Percentiles rank a stretch among this genome's conserved stretches.
These are phyloP conservation scores for Hipparchia sbordonii DNA, from an alignment of 2,888 invertebrate species.

Conservation along the genomic window DNA sequence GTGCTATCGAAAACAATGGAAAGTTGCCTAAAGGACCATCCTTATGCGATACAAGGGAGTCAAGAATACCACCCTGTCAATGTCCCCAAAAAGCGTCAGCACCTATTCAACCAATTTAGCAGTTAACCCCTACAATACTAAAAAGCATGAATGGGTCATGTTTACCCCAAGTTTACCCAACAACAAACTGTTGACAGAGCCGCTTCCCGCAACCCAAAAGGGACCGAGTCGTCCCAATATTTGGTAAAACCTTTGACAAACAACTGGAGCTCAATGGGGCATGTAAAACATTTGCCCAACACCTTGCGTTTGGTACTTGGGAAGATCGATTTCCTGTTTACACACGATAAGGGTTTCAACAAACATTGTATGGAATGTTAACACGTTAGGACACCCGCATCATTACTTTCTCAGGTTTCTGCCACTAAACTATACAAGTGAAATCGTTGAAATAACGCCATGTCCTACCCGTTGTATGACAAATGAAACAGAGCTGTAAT, in stretches of 20 bases:
- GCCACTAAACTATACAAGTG: neutral
- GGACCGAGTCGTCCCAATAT: slow-evolving; percentile 53
- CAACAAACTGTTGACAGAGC: slow-evolving; percentile 47
- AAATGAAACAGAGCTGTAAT: too few relatives aligned
- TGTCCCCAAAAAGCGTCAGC: neutral
- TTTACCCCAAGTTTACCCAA: slow-evolving; percentile 41
- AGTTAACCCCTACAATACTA: slow-evolving; percentile 22
- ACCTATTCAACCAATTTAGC: slow-evolving; percentile 15
- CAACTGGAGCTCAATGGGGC: slow-evolving; percentile 47
- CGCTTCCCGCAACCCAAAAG: slow-evolving; percentile 54
- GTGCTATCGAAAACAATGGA: too few relatives aligned
- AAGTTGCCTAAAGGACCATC: too few relatives aligned
- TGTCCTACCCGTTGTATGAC: too few relatives aligned
- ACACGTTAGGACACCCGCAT: slow-evolving; percentile 44
- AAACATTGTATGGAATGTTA: slow-evolving; percentile 57
- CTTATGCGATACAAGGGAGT: neutral
- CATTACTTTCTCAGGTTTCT: slow-evolving; percentile 23
- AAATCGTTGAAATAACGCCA: neutral
- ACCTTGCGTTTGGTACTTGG: slow-evolving; percentile 47
- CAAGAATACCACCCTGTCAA: neutral
- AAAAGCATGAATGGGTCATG: slow-evolving; percentile 42
- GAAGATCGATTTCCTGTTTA: slow-evolving; percentile 62
- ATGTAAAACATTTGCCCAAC: slow-evolving; percentile 53
- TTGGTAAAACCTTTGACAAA: slow-evolving; percentile 56
- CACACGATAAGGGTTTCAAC: slow-evolving; percentile 59